Evolutionary conservation across 1,140 invertebrate species (phyloP).

Genomic region (Stegodyphus mimosarum): DNA sequence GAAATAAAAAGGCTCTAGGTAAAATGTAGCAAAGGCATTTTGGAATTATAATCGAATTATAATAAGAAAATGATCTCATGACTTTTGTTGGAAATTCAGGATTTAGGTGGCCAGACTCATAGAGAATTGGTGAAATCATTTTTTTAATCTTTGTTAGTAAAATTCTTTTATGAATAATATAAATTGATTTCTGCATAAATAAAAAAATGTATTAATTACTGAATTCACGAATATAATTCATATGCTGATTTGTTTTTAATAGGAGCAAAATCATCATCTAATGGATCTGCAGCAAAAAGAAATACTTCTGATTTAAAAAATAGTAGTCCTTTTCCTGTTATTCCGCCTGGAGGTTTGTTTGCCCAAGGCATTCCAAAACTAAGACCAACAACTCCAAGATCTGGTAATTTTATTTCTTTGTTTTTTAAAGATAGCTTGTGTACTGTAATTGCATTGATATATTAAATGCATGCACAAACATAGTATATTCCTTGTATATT

Average conservation of each 20-base stretch:
- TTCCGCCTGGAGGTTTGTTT: slow-evolving; percentile 55
- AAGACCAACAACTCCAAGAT: slow-evolving; percentile 34
- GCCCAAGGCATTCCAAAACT: slow-evolving; percentile 60
- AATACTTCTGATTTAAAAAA: slow-evolving; percentile 17
- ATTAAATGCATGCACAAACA: too few relatives aligned
- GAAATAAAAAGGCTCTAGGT: too few relatives aligned
- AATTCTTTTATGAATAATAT: too few relatives aligned
- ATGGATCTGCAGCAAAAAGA: background rate
- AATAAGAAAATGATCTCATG: too few relatives aligned
- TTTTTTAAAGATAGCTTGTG: too few relatives aligned
- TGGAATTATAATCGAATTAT: too few relatives aligned
- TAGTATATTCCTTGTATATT: too few relatives aligned
- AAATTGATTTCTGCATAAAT: background rate
- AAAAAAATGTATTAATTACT: background rate
- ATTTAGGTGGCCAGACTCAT: too few relatives aligned
- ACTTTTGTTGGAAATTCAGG: too few relatives aligned
- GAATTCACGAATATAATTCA: background rate
- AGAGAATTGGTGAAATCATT: too few relatives aligned
- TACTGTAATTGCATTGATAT: too few relatives aligned
- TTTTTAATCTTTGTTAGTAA: background rate
- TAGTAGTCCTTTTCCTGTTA: slow-evolving; percentile 43
- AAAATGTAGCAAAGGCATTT: too few relatives aligned
- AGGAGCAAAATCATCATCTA: slow-evolving; percentile 26
- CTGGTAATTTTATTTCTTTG: slow-evolving; percentile 6
- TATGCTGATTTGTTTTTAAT: background rate